These are phyloP conservation scores for Lepidurus couesii DNA, from an alignment of 1,140 invertebrate species.

Conservation along the genomic window DNA sequence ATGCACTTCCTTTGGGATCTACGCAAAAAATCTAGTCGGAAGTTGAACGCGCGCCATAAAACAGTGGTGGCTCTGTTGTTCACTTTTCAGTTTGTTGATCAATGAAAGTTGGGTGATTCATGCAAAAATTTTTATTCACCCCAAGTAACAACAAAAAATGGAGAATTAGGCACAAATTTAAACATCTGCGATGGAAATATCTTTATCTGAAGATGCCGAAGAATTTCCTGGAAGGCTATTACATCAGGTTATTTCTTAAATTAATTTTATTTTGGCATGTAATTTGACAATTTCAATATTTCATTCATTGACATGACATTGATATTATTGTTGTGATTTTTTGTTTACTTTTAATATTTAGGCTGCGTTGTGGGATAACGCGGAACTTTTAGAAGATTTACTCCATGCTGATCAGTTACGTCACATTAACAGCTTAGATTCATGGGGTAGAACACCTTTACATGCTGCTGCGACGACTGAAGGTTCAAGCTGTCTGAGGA, in stretches of 20 bases:
- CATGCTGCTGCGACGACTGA: constrained; percentile 85
- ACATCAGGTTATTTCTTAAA: constrained; percentile 56
- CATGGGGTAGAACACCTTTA: constrained; percentile 69
- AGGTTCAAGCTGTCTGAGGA: constrained; percentile 67
- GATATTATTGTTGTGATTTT: constrained; percentile 28
- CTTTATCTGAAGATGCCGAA: constrained; percentile 55
- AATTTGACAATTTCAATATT: constrained; percentile 22
- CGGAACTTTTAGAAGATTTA: constrained; percentile 75
- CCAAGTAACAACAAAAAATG: background rate
- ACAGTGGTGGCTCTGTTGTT: too few species aligned
- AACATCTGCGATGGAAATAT: constrained; percentile 25
- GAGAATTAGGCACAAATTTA: background rate
- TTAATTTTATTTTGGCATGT: background rate
- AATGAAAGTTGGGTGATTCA: too few species aligned
- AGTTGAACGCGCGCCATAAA: too few species aligned
- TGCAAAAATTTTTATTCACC: too few species aligned
- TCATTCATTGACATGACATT: background rate
- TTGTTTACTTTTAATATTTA: constrained; percentile 47
- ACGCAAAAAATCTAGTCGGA: too few species aligned
- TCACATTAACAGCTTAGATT: constrained; percentile 69
- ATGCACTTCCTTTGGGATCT: too few species aligned
- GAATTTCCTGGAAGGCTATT: constrained; percentile 70
- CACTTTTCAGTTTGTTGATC: too few species aligned
- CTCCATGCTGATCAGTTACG: constrained; percentile 62
- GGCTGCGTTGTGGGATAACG: constrained; percentile 86